Conservation (phyloP, 1,140 invertebrate genomes). For the Galendromus occidentalis region DNA sequence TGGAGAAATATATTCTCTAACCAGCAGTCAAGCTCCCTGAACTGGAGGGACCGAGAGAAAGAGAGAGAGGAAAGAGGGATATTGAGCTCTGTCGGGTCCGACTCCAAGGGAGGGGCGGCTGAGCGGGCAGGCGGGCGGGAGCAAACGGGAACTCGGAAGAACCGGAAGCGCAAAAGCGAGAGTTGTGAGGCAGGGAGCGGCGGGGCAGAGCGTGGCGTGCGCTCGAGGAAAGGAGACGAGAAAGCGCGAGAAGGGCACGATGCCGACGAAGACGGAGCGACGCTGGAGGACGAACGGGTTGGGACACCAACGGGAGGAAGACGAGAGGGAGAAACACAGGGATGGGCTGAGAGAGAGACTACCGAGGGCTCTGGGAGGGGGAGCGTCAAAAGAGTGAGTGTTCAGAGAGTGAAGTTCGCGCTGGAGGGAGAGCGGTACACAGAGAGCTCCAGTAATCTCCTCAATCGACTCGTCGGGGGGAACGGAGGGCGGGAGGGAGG, state of each 20-base stretch:
- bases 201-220: neutral
- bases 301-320: too few species aligned
- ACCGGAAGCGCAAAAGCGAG: neutral
- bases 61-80: neutral
- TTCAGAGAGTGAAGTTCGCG: too few species aligned
- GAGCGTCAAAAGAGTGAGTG: too few species aligned
- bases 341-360: too few species aligned
- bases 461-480: too few species aligned
- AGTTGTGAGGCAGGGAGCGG: neutral
- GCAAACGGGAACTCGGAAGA: neutral
- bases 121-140: neutral
- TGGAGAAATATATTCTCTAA: neutral
- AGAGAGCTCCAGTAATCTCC: too few species aligned
- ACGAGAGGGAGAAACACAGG: too few species aligned
- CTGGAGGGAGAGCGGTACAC: too few species aligned
- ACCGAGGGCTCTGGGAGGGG: too few species aligned
- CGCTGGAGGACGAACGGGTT: too few species aligned
- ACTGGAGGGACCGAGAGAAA: neutral
- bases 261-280: too few species aligned
- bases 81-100: neutral
- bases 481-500: too few species aligned
- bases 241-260: neutral
- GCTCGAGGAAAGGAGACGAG: neutral
- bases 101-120: neutral
- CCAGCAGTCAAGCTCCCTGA: neutral